phyloP scores from a whole-genome alignment of 2,113 vertebrate genomes.

The Nycticryphes semicollaris region DNA sequence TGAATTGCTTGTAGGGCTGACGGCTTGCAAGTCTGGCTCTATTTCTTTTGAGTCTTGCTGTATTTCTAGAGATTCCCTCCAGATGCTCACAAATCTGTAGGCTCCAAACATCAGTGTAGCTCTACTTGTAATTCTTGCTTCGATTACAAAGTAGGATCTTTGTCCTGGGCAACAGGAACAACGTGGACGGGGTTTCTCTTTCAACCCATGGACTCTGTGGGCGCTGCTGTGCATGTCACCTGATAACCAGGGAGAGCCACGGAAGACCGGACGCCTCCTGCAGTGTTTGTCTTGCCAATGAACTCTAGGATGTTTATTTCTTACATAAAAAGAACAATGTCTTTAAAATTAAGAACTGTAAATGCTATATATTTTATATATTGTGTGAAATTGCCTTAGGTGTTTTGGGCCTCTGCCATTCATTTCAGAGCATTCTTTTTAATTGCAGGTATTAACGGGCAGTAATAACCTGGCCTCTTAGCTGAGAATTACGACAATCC shows the following conservation, averaged over 20 bases:
- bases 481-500: neutral
- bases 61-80: neutral
- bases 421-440: neutral
- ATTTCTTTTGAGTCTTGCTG: neutral
- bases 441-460: neutral
- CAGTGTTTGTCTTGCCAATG: neutral
- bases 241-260: neutral
- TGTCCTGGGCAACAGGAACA: neutral
- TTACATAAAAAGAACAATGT: neutral
- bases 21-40: neutral
- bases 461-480: neutral
- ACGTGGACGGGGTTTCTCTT: neutral
- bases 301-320: neutral
- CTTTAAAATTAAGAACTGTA: neutral
- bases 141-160: neutral
- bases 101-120: neutral
- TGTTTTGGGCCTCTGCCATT: neutral
- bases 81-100: neutral
- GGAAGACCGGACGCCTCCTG: neutral
- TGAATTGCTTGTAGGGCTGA: neutral
- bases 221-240: neutral
- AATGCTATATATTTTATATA: slow-evolving; percentile 30
- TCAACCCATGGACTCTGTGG: neutral
- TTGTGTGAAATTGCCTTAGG: neutral
- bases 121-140: neutral